Conservation (phyloP, 2,888 invertebrate species). For the Melinopterus prodromus region DNA sequence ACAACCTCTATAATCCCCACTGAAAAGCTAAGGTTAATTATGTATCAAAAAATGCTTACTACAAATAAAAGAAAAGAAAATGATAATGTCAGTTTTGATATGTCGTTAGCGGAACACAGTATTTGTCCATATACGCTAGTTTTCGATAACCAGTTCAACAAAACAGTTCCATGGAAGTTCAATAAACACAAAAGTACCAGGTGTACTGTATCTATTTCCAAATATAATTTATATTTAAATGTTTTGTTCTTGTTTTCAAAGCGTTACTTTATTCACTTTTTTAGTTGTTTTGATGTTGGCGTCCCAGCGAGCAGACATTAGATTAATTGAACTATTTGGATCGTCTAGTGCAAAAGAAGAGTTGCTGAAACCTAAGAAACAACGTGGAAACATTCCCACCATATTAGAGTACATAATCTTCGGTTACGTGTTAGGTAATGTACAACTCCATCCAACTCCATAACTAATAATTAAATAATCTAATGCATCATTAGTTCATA, state of each 20-base stretch:
- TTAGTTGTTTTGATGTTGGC: slow-evolving; percentile 91
- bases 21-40: too few relatives aligned
- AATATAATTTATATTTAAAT: background rate
- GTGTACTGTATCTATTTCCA: background rate
- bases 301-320: slow-evolving; percentile 87
- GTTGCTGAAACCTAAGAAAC: slow-evolving; percentile 51
- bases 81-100: too few relatives aligned
- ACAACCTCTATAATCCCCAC: too few relatives aligned
- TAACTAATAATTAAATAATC: background rate
- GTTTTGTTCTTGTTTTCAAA: background rate
- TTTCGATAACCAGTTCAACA: too few relatives aligned
- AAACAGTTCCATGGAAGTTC: too few relatives aligned
- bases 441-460: slow-evolving; percentile 8
- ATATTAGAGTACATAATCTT: slow-evolving; percentile 84
- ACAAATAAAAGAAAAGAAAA: too few relatives aligned
- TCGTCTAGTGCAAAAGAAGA: slow-evolving; percentile 69
- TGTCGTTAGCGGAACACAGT: too few relatives aligned
- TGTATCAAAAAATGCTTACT: too few relatives aligned
- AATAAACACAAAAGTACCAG: too few relatives aligned
- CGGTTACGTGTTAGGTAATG: slow-evolving; percentile 81
- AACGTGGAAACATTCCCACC: slow-evolving; percentile 87
- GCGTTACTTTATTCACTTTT: slow-evolving; percentile 36
- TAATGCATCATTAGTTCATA: background rate
- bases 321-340: slow-evolving; percentile 72
- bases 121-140: too few relatives aligned